Evolutionary conservation across 92 coral and sea anemone genomes (phyloP).

Genomic region (Heliopora coerulea): DNA sequence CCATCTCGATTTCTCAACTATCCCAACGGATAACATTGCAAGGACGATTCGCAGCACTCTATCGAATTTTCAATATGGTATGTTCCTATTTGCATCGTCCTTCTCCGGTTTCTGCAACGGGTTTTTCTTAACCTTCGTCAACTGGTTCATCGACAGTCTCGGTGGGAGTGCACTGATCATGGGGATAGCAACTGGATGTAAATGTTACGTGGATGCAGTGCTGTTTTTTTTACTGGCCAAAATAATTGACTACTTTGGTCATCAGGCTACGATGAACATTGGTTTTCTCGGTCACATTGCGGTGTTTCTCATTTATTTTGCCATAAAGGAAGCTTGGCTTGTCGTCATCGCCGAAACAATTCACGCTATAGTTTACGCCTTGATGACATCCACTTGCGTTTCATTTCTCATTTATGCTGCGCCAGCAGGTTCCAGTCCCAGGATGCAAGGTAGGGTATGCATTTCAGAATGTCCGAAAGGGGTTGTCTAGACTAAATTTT

Average conservation of each 20-base stretch:
- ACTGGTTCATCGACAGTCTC: conserved; percentile 86
- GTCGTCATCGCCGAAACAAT: conserved; percentile 23
- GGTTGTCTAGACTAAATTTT: too few relatives aligned
- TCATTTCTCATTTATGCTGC: conserved; percentile 15
- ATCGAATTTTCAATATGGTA: conserved; percentile 47
- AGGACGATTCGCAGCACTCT: conserved; percentile 22
- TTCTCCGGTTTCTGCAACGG: conserved; percentile 81
- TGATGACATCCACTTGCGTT: conserved; percentile 25
- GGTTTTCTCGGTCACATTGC: conserved; percentile 62
- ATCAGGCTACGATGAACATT: conserved; percentile 30
- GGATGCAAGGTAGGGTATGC: conserved; percentile 32
- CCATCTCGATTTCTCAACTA: conserved; percentile 58
- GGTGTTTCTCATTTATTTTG: conserved; percentile 47
- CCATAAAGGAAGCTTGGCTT: conserved; percentile 22
- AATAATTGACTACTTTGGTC: conserved; percentile 19
- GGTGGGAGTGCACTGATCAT: conserved; percentile 73
- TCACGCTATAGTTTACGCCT: conserved; percentile 2
- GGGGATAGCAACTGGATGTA: conserved; percentile 66
- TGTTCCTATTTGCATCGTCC: conserved; percentile 64
- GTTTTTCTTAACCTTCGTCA: conserved; percentile 76
- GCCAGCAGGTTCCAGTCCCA: conserved; percentile 41
- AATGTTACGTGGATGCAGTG: conserved; percentile 1
- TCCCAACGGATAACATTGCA: background rate
- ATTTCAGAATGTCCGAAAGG: background rate
- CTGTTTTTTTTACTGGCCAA: background rate